These are phyloP conservation scores for Dicycla oo DNA, from an alignment of 2,888 invertebrate species.

Conservation along the genomic window DNA sequence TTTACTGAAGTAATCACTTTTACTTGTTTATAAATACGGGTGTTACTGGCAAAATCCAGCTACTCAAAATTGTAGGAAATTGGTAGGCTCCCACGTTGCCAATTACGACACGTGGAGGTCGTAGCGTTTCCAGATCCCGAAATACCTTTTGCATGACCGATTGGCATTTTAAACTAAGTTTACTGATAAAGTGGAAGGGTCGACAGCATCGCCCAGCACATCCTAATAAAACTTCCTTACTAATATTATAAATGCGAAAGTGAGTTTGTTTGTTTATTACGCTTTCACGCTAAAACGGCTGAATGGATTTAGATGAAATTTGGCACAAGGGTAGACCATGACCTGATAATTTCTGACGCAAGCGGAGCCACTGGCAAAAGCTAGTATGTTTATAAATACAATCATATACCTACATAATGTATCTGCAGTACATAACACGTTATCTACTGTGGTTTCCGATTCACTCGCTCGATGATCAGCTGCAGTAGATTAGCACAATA, in stretches of 20 bases:
- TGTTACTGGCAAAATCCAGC: constrained; percentile 1
- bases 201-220: not conserved
- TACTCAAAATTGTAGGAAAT: too few species aligned
- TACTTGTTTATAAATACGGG: too few species aligned
- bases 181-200: constrained; percentile 2
- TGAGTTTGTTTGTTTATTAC: too few species aligned
- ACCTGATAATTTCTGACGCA: too few species aligned
- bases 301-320: too few species aligned
- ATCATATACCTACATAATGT: not conserved
- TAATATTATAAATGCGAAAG: too few species aligned
- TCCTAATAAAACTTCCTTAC: too few species aligned
- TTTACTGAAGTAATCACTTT: too few species aligned
- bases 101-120: constrained; percentile 6
- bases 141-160: constrained; percentile 20
- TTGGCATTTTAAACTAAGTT: constrained; percentile 10
- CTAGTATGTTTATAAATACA: not conserved
- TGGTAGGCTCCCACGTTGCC: too few species aligned
- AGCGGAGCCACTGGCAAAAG: too few species aligned
- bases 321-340: too few species aligned
- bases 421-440: not conserved
- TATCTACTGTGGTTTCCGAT: constrained; percentile 23
- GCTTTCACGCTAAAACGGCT: too few species aligned
- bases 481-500: constrained; percentile 39
- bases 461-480: constrained; percentile 20
- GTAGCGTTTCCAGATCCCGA: not conserved